Evolutionary conservation across 2,888 invertebrate species (phyloP), one percentile per base, ranked within the genome.

Genomic region (Pristionchus entomophagus): DNA sequence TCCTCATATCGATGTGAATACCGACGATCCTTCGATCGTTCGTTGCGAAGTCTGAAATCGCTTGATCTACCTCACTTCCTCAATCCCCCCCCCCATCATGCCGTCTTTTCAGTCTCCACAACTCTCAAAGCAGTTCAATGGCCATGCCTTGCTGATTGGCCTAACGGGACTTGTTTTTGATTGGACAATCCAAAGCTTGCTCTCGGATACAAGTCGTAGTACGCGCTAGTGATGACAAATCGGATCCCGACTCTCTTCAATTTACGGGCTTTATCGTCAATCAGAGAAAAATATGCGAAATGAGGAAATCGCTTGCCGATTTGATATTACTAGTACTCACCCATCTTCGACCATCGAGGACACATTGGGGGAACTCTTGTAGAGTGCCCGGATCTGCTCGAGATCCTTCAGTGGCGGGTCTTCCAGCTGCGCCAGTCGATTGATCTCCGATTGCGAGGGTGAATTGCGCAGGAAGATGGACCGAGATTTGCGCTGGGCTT

Each of bases 351-450:
- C 49, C 2, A 19, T 85, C 3, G 22, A 59, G 56, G 41, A 19
- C 1, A 90, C 88, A 80, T 90, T 89, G 2, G 90, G 90, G 14
- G 88, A 88, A 41, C 89, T 90, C 87, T 88, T 88, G 86, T 90
- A 90, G 32, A 90, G 82, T 49, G 88, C 88, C 29, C 89, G 86
- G 22, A 90, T 86, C 53, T 90, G 88, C 38, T 90, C 90, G 35
- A 90, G 84, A 53, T 88, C 90, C 62, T 88, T 88, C 73, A 90
- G 84, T 8, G 88, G 87, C 22, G 88, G 85, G 35, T 88, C 85
- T 62, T 78, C 78, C 53, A 84, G 19, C 53, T 41, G 56, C 0
- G 73, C 59, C 49, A 85, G 45, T 38, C 85, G 73, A 73, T 51
- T 22, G 19, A 85, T 53, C 26, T 85, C 85, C 17, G 45, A 45